Evolutionary conservation across 2,888 invertebrate species (phyloP).

Genomic region (Adineta ricciae): DNA sequence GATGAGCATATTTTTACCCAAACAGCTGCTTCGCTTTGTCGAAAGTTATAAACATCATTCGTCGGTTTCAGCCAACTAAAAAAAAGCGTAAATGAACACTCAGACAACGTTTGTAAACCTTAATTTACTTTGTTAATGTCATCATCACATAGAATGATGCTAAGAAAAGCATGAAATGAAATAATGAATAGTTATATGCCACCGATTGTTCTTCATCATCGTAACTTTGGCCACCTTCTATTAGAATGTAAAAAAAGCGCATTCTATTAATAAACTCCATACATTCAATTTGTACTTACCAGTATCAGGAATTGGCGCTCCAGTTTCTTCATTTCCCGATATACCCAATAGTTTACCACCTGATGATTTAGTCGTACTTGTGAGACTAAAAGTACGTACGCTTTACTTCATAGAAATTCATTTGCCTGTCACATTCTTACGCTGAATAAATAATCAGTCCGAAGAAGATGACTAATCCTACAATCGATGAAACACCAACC

Average conservation of each 20-base stretch:
- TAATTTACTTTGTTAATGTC: constrained; percentile 92
- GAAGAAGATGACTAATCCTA: not conserved
- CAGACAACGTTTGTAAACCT: no score
- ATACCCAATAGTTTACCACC: constrained; percentile 1
- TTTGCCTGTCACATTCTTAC: not conserved
- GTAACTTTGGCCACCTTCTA: constrained; percentile 57
- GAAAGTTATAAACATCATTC: constrained; percentile 60
- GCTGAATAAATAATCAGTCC: not conserved
- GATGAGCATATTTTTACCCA: constrained; percentile 96
- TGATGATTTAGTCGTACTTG: constrained; percentile 11
- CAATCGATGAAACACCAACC: not conserved
- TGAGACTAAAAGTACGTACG: not conserved
- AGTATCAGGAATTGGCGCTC: not conserved
- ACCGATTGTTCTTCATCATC: constrained; percentile 80
- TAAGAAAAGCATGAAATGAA: constrained; percentile 87
- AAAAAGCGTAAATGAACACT: no score
- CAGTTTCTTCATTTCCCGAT: not conserved
- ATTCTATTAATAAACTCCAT: not conserved
- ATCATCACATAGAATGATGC: constrained; percentile 98
- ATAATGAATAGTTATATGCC: constrained; percentile 88
- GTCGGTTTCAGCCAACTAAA: constrained; percentile 12
- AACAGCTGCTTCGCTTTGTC: constrained; percentile 73
- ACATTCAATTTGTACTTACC: not conserved
- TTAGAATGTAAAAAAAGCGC: not conserved
- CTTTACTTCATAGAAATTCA: not conserved